A percentile compares a stretch with the other conserved stretches of the same genome.
Conservation (phyloP, 2,888 invertebrate genomes). For the Amphipoea oculea region DNA sequence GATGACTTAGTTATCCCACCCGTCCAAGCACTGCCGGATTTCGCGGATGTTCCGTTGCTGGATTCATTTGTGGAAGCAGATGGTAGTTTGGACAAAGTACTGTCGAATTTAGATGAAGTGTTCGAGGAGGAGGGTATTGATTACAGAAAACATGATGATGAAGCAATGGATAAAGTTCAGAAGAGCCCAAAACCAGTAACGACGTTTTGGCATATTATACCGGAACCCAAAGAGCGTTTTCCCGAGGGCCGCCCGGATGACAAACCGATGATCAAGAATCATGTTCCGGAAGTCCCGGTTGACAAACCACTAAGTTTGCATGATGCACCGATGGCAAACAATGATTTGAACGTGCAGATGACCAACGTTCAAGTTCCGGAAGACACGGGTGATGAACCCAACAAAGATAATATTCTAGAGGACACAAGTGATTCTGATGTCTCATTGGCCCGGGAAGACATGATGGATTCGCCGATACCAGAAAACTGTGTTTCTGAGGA, state of each 20-base stretch:
- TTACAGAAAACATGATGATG: accelerated
- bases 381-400: no score
- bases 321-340: not conserved
- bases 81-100: not conserved
- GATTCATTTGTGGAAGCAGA: no score
- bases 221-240: not conserved
- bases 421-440: no score
- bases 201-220: not conserved
- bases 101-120: not conserved
- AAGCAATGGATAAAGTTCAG: not conserved
- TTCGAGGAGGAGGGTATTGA: not conserved
- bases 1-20: not conserved
- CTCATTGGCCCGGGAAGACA: no score
- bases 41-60: no score
- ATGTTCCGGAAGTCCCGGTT: not conserved
- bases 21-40: not conserved
- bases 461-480: not conserved
- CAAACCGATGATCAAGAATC: not conserved
- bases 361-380: no score
- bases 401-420: no score
- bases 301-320: not conserved
- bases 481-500: not conserved
- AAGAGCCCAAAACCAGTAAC: no score
- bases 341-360: no score
- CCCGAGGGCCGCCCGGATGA: not conserved